A percentile compares a stretch with the other conserved stretches of the same genome.
phyloP scores from a whole-genome alignment of 2,113 vertebrate species.

The Rhadina sibilatrix region DNA sequence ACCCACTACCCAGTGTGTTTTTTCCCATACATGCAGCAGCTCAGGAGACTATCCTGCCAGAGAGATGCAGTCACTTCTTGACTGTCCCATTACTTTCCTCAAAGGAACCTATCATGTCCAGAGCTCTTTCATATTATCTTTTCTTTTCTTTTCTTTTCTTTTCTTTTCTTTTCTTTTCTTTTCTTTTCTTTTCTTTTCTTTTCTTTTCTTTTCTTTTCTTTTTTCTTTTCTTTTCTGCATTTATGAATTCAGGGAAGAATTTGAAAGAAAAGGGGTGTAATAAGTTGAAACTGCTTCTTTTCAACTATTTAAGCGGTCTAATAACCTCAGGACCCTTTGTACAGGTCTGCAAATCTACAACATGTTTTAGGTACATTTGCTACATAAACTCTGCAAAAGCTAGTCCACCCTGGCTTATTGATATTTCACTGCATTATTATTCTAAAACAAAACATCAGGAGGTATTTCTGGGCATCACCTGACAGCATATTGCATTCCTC shows the following conservation, averaged over 20 bases:
- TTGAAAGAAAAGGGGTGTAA: background rate
- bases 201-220: background rate
- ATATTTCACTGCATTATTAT: background rate
- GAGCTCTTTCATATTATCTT: background rate
- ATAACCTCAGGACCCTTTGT: background rate
- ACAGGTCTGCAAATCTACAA: background rate
- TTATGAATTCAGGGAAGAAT: background rate
- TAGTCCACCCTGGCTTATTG: background rate
- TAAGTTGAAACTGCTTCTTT: background rate
- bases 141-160: background rate
- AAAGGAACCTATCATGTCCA: background rate
- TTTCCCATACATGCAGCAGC: background rate
- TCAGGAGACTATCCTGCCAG: background rate
- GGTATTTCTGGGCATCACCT: background rate
- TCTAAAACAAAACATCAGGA: background rate
- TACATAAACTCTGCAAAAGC: background rate
- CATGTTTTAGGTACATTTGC: background rate
- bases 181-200: background rate
- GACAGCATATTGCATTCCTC: background rate
- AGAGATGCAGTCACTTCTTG: background rate
- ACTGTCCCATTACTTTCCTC: background rate
- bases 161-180: background rate
- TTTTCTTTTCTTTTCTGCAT: background rate
- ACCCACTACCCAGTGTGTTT: background rate
- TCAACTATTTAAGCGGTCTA: background rate